Evolutionary conservation across 2,888 invertebrate genomes (phyloP).

Genomic region (Drosophila pseudotakahashii): DNA sequence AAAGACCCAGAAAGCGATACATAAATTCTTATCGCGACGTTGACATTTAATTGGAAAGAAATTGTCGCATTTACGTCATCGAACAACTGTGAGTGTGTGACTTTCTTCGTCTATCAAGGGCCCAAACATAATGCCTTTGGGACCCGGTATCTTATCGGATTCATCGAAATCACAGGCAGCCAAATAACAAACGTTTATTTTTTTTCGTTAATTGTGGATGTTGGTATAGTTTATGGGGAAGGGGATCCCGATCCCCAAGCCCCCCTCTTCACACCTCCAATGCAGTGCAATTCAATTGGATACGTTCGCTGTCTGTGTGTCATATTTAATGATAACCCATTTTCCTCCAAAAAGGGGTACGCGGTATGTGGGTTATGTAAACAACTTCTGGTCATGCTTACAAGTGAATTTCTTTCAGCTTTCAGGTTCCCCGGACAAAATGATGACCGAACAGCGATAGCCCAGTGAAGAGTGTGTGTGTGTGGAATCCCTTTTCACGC

Average conservation of each 20-base stretch:
- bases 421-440: constrained; percentile 31
- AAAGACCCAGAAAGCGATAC: constrained; percentile 44
- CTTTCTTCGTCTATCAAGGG: constrained; percentile 34
- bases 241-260: no score
- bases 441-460: constrained; percentile 37
- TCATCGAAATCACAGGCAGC: constrained; percentile 68
- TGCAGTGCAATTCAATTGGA: constrained; percentile 35
- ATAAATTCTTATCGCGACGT: constrained; percentile 41
- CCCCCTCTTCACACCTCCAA: constrained; percentile 20
- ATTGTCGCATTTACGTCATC: constrained; percentile 59
- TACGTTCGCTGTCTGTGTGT: constrained; percentile 42
- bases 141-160: constrained; percentile 64
- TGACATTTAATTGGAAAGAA: constrained; percentile 46
- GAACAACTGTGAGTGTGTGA: constrained; percentile 25
- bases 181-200: constrained; percentile 58
- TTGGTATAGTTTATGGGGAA: constrained; percentile 6
- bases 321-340: constrained; percentile 71
- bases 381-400: constrained; percentile 59
- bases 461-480: neutral
- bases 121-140: constrained; percentile 4
- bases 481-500: constrained; percentile 26
- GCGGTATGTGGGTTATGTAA: constrained; percentile 66
- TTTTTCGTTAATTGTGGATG: constrained; percentile 52
- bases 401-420: constrained; percentile 66
- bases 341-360: constrained; percentile 47